Conservation (phyloP, 2,888 invertebrate species). For the Orgyia antiqua region DNA sequence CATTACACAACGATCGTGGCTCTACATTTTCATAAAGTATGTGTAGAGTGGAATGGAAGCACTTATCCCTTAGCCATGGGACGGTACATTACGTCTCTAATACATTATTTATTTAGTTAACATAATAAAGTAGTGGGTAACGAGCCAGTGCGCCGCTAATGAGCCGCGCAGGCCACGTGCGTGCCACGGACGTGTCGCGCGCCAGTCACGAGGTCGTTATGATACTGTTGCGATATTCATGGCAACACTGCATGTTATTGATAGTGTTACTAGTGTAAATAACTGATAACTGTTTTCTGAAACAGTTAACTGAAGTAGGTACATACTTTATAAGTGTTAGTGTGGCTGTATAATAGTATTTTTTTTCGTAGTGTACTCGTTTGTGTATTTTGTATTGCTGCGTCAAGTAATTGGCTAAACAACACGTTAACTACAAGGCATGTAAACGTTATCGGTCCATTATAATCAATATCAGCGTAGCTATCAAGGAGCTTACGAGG, state of each 20-base stretch:
- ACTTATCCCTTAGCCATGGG: constrained; percentile 2
- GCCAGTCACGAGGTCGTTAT: constrained; percentile 18
- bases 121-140: constrained; percentile 24
- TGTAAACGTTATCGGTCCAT: too few species aligned
- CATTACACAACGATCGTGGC: too few species aligned
- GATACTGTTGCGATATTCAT: constrained; percentile 6
- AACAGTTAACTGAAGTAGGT: too few species aligned
- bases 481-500: too few species aligned
- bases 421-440: too few species aligned
- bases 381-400: too few species aligned
- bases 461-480: too few species aligned
- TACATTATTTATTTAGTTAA: constrained; percentile 20
- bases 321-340: too few species aligned
- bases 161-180: constrained; percentile 13
- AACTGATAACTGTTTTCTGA: constrained; percentile 1
- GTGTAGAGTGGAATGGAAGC: not conserved
- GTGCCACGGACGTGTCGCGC: constrained; percentile 9
- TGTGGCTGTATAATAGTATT: too few species aligned
- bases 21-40: constrained; percentile 7
- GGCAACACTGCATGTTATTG: constrained; percentile 8
- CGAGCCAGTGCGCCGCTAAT: constrained; percentile 21
- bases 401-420: too few species aligned
- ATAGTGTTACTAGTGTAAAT: constrained; percentile 7
- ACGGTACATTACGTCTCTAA: constrained; percentile 7
- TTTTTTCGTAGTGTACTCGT: too few species aligned